A percentile compares a stretch with the other conserved stretches of the same genome.
Evolutionary conservation across 2,888 invertebrate species (phyloP).

Genomic region (Serrognathus titanus): DNA sequence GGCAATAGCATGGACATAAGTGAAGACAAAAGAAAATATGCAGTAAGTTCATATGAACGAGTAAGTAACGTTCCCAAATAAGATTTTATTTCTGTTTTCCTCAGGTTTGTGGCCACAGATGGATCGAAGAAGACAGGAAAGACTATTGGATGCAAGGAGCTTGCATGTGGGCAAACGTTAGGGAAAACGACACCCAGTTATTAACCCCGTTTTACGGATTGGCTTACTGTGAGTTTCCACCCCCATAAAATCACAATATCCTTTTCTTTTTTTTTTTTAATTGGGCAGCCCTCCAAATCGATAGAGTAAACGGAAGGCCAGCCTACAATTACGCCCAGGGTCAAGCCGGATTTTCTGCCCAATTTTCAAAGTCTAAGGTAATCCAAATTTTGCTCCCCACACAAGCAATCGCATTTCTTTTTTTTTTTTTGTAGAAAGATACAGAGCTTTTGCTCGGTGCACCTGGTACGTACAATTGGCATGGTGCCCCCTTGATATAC

Average conservation of each 20-base stretch:
- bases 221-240: no score
- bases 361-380: conserved; percentile 46
- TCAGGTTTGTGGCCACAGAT: conserved; percentile 49
- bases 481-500: conserved; percentile 46
- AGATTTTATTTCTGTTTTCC: conserved; percentile 1
- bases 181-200: conserved; percentile 16
- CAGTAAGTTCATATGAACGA: conserved; percentile 34
- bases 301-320: not conserved
- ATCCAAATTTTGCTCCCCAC: not conserved
- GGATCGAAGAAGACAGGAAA: conserved; percentile 32
- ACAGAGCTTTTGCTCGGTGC: conserved; percentile 50
- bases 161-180: conserved; percentile 38
- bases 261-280: not conserved
- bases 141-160: conserved; percentile 38
- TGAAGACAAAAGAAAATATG: conserved; percentile 32
- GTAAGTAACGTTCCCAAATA: not conserved
- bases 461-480: conserved; percentile 61
- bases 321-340: conserved; percentile 53
- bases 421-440: conserved; percentile 21
- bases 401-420: not conserved
- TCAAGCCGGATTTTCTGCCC: conserved; percentile 53
- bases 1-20: conserved; percentile 46
- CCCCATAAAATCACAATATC: no score
- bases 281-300: not conserved
- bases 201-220: conserved; percentile 1